Percentiles rank a stretch among this genome's conserved stretches.
Conservation (phyloP, 2,797 vertebrate species). For the Columba guinea region DNA sequence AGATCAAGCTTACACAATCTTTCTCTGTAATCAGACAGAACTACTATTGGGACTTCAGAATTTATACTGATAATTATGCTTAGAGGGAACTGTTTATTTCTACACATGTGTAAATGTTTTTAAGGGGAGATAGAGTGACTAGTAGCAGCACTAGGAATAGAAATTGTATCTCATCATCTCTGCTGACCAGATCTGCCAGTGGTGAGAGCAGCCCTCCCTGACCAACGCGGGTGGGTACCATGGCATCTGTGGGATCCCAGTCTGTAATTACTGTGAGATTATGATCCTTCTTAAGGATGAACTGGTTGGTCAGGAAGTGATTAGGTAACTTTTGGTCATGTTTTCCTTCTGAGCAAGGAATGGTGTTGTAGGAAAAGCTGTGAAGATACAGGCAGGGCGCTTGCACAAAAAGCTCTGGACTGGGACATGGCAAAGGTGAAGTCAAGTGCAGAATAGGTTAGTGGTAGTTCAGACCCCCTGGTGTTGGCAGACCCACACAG, state of each 20-base stretch:
- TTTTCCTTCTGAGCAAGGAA: not conserved
- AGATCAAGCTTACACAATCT: not conserved
- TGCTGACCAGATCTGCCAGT: not conserved
- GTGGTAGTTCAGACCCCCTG: not conserved
- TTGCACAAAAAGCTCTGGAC: not conserved
- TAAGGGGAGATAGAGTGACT: not conserved
- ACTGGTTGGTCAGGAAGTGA: not conserved
- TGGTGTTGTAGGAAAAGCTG: not conserved
- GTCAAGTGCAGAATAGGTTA: not conserved
- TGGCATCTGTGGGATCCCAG: not conserved
- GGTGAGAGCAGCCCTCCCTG: not conserved
- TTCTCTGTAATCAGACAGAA: not conserved
- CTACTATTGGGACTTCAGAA: not conserved
- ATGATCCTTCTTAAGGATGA: not conserved
- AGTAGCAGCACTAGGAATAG: not conserved
- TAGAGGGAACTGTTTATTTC: not conserved
- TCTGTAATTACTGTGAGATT: not conserved
- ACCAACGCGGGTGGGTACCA: accelerated
- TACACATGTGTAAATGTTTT: not conserved
- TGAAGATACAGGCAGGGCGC: not conserved
- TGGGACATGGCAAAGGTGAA: not conserved
- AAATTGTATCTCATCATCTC: not conserved
- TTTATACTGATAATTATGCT: not conserved
- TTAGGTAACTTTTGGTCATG: not conserved
- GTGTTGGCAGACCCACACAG: not conserved